These are phyloP conservation scores for Apaloderma vittatum DNA, from an alignment of 2,113 vertebrate genomes.

Conservation along the genomic window DNA sequence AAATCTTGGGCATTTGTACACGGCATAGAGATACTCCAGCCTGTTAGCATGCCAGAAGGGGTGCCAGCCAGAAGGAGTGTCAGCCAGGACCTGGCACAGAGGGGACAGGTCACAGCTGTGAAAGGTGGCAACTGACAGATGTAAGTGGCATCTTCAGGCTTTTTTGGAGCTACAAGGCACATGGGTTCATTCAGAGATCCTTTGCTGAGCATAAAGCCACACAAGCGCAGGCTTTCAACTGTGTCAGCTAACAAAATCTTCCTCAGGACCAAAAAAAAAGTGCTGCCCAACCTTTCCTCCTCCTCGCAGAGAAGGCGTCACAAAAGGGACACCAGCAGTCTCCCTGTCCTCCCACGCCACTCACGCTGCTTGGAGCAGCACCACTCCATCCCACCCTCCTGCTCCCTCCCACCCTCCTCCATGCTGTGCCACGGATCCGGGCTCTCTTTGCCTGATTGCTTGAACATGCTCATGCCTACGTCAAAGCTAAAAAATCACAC, in stretches of 20 bases:
- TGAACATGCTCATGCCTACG: rapidly evolving
- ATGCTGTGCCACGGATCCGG: neutral
- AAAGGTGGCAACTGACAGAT: neutral
- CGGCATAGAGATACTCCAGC: neutral
- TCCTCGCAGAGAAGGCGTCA: rapidly evolving
- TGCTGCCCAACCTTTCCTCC: neutral
- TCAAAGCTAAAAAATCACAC: neutral
- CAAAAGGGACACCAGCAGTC: neutral
- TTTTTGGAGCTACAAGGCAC: rapidly evolving
- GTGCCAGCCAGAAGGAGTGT: neutral
- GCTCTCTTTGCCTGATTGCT: neutral
- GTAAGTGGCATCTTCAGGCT: neutral
- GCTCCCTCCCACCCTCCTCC: neutral
- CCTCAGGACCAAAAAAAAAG: rapidly evolving
- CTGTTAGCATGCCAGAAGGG: neutral
- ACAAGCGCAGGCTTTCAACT: neutral
- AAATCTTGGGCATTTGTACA: neutral
- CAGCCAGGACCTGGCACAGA: neutral
- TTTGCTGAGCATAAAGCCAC: rapidly evolving
- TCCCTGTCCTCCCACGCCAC: neutral
- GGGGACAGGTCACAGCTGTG: neutral
- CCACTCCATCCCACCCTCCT: neutral
- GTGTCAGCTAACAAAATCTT: neutral
- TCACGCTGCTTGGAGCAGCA: rapidly evolving
- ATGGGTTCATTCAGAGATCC: neutral